Percentiles rank a stretch among this genome's conserved stretches.
Evolutionary conservation across 2,113 vertebrate species (phyloP).

Genomic region (Syngnathus typhle): DNA sequence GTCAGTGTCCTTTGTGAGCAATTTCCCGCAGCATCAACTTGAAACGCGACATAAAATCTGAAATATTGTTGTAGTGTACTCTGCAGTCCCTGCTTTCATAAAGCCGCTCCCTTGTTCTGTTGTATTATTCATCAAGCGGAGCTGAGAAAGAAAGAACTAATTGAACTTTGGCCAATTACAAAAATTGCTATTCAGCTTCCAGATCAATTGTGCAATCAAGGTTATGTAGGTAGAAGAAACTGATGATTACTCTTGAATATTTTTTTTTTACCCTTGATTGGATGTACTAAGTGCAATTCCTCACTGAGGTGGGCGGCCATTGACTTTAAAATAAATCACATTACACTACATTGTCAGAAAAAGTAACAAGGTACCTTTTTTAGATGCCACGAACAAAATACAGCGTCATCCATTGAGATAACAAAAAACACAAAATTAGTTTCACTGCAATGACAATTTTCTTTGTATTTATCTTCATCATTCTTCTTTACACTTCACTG

Average conservation of each 20-base stretch:
- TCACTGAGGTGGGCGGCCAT: neutral
- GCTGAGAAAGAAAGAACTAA: constrained; percentile 27
- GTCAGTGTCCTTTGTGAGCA: constrained; percentile 33
- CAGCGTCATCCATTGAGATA: neutral
- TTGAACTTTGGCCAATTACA: constrained; percentile 42
- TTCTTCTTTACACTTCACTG: neutral
- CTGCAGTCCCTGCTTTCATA: constrained; percentile 33
- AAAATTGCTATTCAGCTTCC: constrained; percentile 33
- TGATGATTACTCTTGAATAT: too few relatives aligned
- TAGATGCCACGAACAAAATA: neutral
- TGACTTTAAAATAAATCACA: neutral
- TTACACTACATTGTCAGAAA: neutral
- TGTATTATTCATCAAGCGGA: constrained; percentile 53
- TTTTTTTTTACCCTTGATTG: neutral
- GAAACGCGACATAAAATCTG: constrained; percentile 47
- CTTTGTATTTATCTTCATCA: neutral
- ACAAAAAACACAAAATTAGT: neutral
- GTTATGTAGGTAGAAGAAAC: too few relatives aligned
- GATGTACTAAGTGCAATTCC: neutral
- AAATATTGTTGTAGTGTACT: constrained; percentile 41
- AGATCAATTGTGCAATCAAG: constrained; percentile 1
- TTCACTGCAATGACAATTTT: neutral
- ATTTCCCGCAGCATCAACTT: constrained; percentile 28
- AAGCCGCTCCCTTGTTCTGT: constrained; percentile 28
- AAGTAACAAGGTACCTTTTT: neutral